Conservation (phyloP, 2,888 invertebrate genomes). For the Morinoia aosen region DNA sequence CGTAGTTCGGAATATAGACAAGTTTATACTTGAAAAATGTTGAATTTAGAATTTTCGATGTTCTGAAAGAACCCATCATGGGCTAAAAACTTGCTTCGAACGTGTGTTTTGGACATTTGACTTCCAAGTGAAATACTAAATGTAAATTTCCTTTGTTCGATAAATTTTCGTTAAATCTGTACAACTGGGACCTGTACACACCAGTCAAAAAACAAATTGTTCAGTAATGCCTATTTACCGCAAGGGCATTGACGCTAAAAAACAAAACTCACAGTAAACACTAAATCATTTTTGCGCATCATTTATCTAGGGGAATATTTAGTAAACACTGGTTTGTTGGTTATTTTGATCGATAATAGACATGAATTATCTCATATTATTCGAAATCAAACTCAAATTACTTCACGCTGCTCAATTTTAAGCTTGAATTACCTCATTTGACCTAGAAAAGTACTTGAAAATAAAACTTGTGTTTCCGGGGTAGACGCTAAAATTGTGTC, state of each 20-base stretch:
- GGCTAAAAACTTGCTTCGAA: no score
- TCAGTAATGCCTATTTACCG: background rate
- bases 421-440: background rate
- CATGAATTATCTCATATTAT: background rate
- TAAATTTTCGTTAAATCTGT: no score
- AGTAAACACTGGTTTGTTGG: background rate
- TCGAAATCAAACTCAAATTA: background rate
- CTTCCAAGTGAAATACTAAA: no score
- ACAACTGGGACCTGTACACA: background rate
- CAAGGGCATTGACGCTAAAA: background rate
- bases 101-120: no score
- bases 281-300: background rate
- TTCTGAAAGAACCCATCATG: no score
- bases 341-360: background rate
- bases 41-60: background rate
- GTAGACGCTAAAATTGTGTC: no score
- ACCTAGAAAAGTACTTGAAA: no score
- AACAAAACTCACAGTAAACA: background rate
- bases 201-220: background rate
- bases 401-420: background rate
- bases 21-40: background rate
- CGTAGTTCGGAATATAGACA: background rate
- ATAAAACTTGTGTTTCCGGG: no score
- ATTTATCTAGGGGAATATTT: background rate
- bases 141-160: no score